Evolutionary conservation across 2,888 invertebrate genomes (phyloP).

Genomic region (Netelia virgata): DNA sequence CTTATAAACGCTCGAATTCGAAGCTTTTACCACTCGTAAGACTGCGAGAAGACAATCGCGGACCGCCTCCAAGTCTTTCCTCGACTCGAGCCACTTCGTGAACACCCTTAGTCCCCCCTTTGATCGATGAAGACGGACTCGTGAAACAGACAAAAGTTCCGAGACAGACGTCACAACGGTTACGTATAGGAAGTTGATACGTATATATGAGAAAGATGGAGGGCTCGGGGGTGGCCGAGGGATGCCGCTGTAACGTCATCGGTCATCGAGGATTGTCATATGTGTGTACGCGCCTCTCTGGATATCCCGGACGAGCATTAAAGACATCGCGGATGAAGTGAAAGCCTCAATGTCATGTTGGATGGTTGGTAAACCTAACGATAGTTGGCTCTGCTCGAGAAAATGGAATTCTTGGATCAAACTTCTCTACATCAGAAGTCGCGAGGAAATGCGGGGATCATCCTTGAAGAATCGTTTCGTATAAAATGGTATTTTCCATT

Average conservation of each 20-base stretch:
- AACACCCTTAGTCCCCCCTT: conserved; percentile 65
- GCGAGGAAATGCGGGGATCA: background rate
- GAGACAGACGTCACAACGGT: background rate
- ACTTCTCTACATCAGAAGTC: background rate
- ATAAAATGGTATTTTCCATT: background rate
- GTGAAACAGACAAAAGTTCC: conserved; percentile 78
- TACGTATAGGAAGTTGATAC: background rate
- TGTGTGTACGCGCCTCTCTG: conserved; percentile 64
- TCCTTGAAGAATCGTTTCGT: background rate
- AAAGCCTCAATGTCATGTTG: background rate
- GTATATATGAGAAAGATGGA: conserved; percentile 37
- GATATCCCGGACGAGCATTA: conserved; percentile 45
- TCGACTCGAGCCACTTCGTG: conserved; percentile 63
- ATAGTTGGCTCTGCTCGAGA: conserved; percentile 12
- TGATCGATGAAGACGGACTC: conserved; percentile 79
- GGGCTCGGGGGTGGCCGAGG: conserved; percentile 17
- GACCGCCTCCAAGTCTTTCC: conserved; percentile 56
- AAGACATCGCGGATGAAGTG: conserved; percentile 22
- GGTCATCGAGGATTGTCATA: conserved; percentile 79
- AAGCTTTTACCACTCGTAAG: conserved; percentile 35
- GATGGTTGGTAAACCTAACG: background rate
- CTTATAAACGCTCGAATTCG: background rate
- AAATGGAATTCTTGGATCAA: conserved; percentile 34
- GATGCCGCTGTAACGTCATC: conserved; percentile 74
- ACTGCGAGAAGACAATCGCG: conserved; percentile 12